Evolutionary conservation across 2,888 invertebrate genomes (phyloP).

Genomic region (Allygus modestus): DNA sequence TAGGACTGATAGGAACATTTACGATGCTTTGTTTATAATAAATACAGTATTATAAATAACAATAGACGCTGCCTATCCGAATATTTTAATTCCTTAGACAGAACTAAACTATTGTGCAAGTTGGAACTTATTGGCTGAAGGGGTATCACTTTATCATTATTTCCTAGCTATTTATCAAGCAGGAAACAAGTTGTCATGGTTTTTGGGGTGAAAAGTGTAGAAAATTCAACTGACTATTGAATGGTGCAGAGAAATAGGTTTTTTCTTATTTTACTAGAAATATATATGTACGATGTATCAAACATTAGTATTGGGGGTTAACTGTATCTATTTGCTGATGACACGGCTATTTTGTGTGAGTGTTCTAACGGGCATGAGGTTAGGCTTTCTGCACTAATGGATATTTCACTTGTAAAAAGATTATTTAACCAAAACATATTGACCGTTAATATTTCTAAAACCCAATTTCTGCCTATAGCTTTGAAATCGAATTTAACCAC

Average conservation of each 20-base stretch:
- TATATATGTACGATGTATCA: slow-evolving; percentile 27
- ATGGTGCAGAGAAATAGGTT: slow-evolving; percentile 25
- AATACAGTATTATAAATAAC: not conserved
- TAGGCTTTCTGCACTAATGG: not conserved
- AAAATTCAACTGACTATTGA: slow-evolving; percentile 1
- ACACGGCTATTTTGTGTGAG: not conserved
- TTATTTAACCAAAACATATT: slow-evolving; percentile 13
- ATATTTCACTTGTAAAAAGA: slow-evolving; percentile 16
- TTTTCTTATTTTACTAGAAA: slow-evolving; percentile 1
- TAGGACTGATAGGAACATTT: not conserved
- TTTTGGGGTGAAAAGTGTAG: not conserved
- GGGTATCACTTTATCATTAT: not conserved
- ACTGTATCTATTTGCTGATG: slow-evolving; percentile 30
- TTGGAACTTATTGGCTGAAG: not conserved
- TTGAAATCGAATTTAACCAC: not conserved
- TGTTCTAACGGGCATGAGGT: slow-evolving; percentile 11
- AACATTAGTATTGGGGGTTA: not conserved
- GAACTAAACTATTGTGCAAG: not conserved
- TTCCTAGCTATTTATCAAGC: slow-evolving; percentile 17
- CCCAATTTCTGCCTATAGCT: slow-evolving; percentile 18
- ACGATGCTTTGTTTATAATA: not conserved
- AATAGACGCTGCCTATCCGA: not conserved
- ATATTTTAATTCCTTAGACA: not conserved
- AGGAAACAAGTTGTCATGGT: slow-evolving; percentile 49
- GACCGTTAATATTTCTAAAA: slow-evolving; percentile 24